A percentile compares a stretch with the other conserved stretches of the same genome.
Conservation (phyloP, 2,888 invertebrate genomes). For the Lasius platythorax region DNA sequence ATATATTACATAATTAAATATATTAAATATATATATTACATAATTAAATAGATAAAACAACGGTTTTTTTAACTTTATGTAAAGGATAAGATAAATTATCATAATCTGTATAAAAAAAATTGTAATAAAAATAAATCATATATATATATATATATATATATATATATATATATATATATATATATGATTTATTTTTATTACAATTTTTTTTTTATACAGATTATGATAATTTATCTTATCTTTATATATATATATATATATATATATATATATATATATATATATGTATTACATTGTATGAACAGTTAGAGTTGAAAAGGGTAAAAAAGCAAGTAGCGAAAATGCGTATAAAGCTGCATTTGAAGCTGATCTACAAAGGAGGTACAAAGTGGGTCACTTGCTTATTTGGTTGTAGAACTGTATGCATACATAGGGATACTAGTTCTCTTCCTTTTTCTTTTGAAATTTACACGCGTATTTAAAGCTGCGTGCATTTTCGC, state of each 20-base stretch:
- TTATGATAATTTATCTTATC: too few relatives aligned
- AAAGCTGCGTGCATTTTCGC: conserved; percentile 34
- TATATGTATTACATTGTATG: not conserved
- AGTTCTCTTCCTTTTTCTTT: not conserved
- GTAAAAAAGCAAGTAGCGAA: conserved; percentile 4
- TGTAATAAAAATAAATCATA: not conserved
- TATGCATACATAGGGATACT: conserved; percentile 14
- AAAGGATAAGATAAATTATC: not conserved
- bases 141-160: not conserved
- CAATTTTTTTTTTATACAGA: too few relatives aligned
- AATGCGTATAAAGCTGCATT: conserved; percentile 34
- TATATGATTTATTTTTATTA: too few relatives aligned
- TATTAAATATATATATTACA: too few relatives aligned
- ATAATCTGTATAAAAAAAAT: not conserved
- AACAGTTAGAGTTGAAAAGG: not conserved
- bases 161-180: not conserved
- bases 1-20: not conserved
- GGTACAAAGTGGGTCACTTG: conserved; percentile 40
- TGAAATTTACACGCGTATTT: conserved; percentile 47
- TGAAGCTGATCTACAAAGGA: conserved; percentile 33
- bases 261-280: not conserved
- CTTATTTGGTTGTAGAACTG: conserved; percentile 47
- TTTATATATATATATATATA: too few relatives aligned
- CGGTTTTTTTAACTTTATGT: not conserved
- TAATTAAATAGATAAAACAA: not conserved